phyloP scores from a whole-genome alignment of 1,140 invertebrate species.

The Kradibia gibbosae region DNA sequence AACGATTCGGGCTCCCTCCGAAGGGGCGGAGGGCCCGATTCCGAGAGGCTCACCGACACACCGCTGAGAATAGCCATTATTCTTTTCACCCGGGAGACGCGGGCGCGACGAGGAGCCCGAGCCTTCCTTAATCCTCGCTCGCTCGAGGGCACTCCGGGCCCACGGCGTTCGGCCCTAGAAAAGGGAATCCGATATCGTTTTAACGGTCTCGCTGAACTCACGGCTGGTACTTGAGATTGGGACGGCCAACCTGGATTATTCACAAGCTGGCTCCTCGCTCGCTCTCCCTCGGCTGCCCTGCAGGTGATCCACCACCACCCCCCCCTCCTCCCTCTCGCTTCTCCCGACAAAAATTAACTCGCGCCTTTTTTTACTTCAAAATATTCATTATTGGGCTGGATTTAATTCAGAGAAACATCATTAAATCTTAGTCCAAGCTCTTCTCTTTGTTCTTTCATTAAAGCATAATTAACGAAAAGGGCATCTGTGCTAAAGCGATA shows the following conservation, averaged over 20 bases:
- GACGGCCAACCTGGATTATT: background rate
- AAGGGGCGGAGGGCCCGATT: background rate
- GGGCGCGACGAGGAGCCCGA: background rate
- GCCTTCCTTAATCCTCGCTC: background rate
- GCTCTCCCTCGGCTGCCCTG: no score
- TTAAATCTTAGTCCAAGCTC: slow-evolving; percentile 50
- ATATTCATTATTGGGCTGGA: slow-evolving; percentile 1
- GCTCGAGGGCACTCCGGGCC: background rate
- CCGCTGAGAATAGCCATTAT: slow-evolving; percentile 29
- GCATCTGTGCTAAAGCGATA: slow-evolving; percentile 49
- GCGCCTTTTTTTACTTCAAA: no score
- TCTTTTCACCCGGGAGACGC: background rate
- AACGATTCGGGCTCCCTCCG: slow-evolving; percentile 16
- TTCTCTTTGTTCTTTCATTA: slow-evolving; percentile 47
- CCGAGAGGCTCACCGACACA: background rate
- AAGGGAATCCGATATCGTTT: background rate
- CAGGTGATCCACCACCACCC: no score
- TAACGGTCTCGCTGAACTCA: background rate
- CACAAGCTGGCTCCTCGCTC: background rate
- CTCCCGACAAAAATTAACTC: no score
- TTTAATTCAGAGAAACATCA: slow-evolving; percentile 52
- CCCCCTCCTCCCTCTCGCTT: no score
- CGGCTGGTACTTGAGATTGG: no score
- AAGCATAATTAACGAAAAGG: slow-evolving; percentile 55
- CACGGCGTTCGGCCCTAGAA: background rate